phyloP scores from a whole-genome alignment of 2,888 invertebrate species.

The Stictocephala bisonia region DNA sequence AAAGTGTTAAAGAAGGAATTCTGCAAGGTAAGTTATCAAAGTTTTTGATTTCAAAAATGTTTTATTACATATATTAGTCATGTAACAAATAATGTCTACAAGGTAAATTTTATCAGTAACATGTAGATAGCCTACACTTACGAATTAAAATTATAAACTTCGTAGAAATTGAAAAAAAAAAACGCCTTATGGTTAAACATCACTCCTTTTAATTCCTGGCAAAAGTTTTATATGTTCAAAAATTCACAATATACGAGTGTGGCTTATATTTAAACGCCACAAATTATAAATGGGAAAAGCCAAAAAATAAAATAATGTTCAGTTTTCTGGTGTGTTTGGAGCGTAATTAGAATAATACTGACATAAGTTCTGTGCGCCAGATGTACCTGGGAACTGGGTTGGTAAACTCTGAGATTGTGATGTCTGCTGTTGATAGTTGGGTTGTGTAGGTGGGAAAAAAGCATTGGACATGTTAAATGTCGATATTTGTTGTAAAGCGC shows the following conservation, averaged over 20 bases:
- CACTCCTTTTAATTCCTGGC: not conserved
- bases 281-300: too few relatives aligned
- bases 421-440: not conserved
- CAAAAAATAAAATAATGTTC: conserved; percentile 10
- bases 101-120: not conserved
- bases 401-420: not conserved
- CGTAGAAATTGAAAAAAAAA: too few relatives aligned
- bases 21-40: not conserved
- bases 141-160: too few relatives aligned
- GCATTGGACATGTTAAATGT: conserved; percentile 18
- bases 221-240: not conserved
- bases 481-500: conserved; percentile 8
- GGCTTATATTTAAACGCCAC: too few relatives aligned
- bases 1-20: conserved; percentile 2
- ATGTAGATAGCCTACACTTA: not conserved
- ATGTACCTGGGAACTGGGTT: conserved; percentile 3
- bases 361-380: not conserved
- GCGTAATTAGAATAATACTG: not conserved
- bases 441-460: conserved; percentile 11
- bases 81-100: not conserved
- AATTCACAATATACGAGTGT: not conserved
- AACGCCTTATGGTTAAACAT: too few relatives aligned
- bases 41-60: not conserved
- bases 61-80: not conserved
- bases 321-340: not conserved